These are phyloP conservation scores for Potorous gilbertii DNA, from an alignment of 2,797 vertebrate species.

Conservation along the genomic window DNA sequence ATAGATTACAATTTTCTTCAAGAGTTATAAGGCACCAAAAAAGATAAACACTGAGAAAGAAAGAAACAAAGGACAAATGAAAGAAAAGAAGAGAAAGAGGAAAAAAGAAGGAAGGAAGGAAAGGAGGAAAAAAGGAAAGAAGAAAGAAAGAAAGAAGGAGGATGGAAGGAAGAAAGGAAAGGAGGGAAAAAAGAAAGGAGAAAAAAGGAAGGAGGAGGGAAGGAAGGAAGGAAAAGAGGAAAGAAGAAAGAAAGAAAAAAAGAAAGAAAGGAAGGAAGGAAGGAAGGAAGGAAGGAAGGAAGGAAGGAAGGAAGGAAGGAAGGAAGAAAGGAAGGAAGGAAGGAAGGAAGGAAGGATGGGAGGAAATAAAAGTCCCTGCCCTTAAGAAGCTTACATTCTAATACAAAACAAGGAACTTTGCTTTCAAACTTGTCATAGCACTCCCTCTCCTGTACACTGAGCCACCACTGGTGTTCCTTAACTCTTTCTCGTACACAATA, in stretches of 20 bases:
- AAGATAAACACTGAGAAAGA: not conserved
- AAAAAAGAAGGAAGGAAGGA: not conserved
- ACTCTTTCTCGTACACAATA: not conserved
- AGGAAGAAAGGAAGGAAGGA: no score
- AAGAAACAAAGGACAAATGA: not conserved
- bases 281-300: not conserved
- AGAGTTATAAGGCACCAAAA: not conserved
- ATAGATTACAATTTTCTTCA: not conserved
- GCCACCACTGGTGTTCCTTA: not conserved
- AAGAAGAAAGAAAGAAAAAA: not conserved
- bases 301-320: not conserved
- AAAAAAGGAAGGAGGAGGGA: not conserved
- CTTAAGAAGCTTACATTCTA: not conserved
- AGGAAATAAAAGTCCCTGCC: not conserved
- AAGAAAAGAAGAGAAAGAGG: no score
- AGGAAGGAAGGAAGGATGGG: not conserved
- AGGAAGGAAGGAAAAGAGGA: not conserved
- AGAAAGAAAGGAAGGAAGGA: not conserved
- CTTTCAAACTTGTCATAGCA: not conserved
- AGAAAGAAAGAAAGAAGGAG: not conserved
- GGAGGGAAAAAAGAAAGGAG: not conserved
- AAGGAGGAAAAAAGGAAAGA: no score
- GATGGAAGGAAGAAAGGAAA: not conserved
- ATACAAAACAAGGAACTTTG: not conserved
- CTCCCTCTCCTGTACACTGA: not conserved